Base-by-base conservation (phyloP, 2,113 vertebrate species). In the Smithornis capensis region DNA sequence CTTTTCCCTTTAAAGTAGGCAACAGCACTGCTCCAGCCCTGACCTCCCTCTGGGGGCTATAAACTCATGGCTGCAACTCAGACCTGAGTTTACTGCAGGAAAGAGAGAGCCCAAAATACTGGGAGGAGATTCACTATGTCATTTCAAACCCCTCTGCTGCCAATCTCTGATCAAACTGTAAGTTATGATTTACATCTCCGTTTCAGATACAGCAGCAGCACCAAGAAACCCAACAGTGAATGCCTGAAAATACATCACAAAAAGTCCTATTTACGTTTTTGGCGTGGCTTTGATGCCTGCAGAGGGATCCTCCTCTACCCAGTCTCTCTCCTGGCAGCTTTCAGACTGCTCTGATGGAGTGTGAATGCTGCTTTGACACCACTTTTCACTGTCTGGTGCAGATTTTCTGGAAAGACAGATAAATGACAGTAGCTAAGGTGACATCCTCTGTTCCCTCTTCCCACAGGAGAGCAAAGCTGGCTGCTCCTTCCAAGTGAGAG, bases 341-440 rank as follows among this genome's bases (percentile, higher is more conserved):
- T 95, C 97, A 22, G 77, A 91, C n/a, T 94, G 96, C 40, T 96
- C 97, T 6, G 92, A 96, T 29, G 45, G 92, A 19, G 93, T 97
- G 76, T 85, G 96, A 57, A 94, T 27, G n/a, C 90, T 97, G 90
- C 94, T 98, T 64, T 97, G 97, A 53, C 95, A 97, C 3, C 96
- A 95, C 31, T 95, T 96, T 64, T 98, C 98, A 28, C 96, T 94
- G 80, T 97, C 98, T 85, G 91, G 91, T 17, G 60, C 73, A 67
- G 95, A 79, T 91, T 94, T 97, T 87, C 97, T 97, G 92, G 28
- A 63, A 69, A 92, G 60, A 93, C 47, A 95, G 59, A 93, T 4
- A 78, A 94, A 63, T 45, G 52, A 92, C 10, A 83, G 64, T 1
- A 78, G 65, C 56, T 87, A 21, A 95, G 50, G 35, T 87, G 77